A percentile compares a stretch with the other conserved stretches of the same genome.
These are phyloP conservation scores for Borostomias antarcticus DNA, from an alignment of 2,797 vertebrate species.

Conservation along the genomic window DNA sequence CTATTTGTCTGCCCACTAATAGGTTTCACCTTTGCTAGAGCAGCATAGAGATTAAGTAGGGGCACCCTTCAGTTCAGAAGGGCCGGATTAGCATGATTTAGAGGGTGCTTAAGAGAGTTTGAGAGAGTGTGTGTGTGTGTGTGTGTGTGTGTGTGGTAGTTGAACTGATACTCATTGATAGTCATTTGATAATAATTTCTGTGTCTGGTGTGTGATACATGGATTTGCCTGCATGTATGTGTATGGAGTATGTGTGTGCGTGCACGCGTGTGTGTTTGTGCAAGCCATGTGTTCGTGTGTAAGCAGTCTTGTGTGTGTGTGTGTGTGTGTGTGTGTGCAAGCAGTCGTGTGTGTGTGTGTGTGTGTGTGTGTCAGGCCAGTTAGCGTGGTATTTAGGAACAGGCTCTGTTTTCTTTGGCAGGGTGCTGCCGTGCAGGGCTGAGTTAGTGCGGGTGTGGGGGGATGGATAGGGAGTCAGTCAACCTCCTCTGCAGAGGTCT, in stretches of 20 bases:
- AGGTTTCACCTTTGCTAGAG: conserved; percentile 68
- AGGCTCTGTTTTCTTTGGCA: conserved; percentile 66
- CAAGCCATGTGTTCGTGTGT: conserved; percentile 1
- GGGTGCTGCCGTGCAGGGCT: conserved; percentile 48
- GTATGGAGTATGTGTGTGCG: conserved; percentile 20
- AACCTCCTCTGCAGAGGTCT: conserved; percentile 58
- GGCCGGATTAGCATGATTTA: conserved; percentile 66
- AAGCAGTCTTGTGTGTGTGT: conserved; percentile 27
- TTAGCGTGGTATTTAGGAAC: conserved; percentile 59
- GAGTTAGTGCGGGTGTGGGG: conserved; percentile 31
- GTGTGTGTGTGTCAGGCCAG: conserved; percentile 56
- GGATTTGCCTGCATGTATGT: conserved; percentile 26
- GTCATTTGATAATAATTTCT: too few relatives aligned
- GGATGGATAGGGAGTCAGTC: conserved; percentile 25
- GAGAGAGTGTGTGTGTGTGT: conserved; percentile 6
- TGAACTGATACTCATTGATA: too few relatives aligned
- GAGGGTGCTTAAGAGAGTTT: conserved; percentile 48
- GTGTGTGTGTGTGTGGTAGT: conserved; percentile 7
- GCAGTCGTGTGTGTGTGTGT: neutral
- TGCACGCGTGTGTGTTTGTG: neutral
- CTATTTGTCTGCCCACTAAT: conserved; percentile 69
- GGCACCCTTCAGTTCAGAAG: conserved; percentile 56
- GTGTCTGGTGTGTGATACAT: conserved; percentile 17
- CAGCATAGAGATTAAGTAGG: conserved; percentile 62
- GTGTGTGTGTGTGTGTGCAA: conserved; percentile 17